Evolutionary conservation across 1,140 invertebrate species (phyloP), one percentile per base, ranked within the genome.

Genomic region (Macrobrachium rosenbergii): DNA sequence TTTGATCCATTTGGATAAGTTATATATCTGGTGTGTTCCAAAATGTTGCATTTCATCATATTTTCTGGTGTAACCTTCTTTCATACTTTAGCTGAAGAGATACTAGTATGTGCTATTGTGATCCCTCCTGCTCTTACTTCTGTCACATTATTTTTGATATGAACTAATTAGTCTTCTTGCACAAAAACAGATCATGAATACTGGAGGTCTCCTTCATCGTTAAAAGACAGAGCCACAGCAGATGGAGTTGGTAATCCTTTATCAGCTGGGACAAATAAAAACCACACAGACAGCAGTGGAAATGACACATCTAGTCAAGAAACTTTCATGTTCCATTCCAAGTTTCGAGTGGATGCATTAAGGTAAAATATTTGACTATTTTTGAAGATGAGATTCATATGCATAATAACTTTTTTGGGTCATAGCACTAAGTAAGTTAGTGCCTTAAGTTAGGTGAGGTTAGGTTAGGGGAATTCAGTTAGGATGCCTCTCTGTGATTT

Each of bases 311-410:
- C n/a, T 52, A 28, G 23, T 11, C 52, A 83, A 5, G 77, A 87
- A 60, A 72, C 75, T 19, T 87, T 87, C 79, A 10, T 63, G 23
- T 87, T 87, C 85, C 79, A 87, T 43, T 81, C 85, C 0, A 81
- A 76, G 60, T 87, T 87, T 23, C 63, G 85, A 10, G 85, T 87
- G 3, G 85, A 87, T 60, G 85, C 85, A 43, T 60, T 87, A 37
- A 81, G 85, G 85, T 82, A 17, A 85, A 21, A 43, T 77, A 19
- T 37, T 37, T 37, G 16, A 37, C 16, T n/a, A 45, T 14, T 43
- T 19, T 45, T 45, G 12, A 14, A 11, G 7, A 16, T 75, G 43
- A 43, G 7, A 6, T 75, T 17, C 23, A 5, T 52, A 52, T 52
- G 52, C 52, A 5, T 52, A 12, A 52, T 52, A 10, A 52, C 52